A percentile compares a stretch with the other conserved stretches of the same genome.
Conservation (phyloP, 23 tunicate genomes). For the Styela plicata region DNA sequence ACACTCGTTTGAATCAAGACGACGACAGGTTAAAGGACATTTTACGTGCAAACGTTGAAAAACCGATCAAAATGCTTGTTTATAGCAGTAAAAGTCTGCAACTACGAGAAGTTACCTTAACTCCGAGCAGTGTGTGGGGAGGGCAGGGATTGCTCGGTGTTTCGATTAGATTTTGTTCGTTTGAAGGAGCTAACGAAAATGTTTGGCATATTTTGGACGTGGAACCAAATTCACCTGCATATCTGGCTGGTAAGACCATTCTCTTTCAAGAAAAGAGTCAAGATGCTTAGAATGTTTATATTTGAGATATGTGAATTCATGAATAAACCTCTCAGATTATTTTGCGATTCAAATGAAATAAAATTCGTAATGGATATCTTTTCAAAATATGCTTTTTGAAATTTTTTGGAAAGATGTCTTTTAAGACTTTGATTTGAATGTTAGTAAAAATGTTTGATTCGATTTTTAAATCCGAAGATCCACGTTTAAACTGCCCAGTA, state of each 20-base stretch:
- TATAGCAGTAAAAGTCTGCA: conserved; percentile 90
- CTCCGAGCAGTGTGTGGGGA: conserved; percentile 98
- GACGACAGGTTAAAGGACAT: conserved; percentile 95
- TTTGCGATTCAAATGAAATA: too few species aligned
- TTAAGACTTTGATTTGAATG: too few species aligned
- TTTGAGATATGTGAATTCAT: too few species aligned
- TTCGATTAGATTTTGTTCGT: conserved; percentile 93
- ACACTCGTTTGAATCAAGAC: conserved; percentile 87
- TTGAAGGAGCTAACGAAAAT: conserved; percentile 99
- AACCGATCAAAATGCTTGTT: conserved; percentile 80
- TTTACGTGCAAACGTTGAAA: conserved; percentile 94
- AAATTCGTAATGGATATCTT: too few species aligned
- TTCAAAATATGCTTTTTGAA: too few species aligned
- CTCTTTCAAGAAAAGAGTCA: too few species aligned
- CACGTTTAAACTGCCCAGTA: too few species aligned
- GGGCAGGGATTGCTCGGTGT: conserved; percentile 98
- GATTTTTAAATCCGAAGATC: too few species aligned
- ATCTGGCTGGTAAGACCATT: conserved; percentile 64
- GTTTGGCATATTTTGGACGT: conserved; percentile 99
- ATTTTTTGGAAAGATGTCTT: too few species aligned
- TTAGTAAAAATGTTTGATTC: too few species aligned
- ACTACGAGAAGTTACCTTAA: conserved; percentile 84
- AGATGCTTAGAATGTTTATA: too few species aligned
- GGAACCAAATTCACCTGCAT: conserved; percentile 95
- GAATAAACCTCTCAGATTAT: too few species aligned